Evolutionary conservation across 2,797 vertebrate genomes (phyloP).

Genomic region (Pseudochromis fuscus): DNA sequence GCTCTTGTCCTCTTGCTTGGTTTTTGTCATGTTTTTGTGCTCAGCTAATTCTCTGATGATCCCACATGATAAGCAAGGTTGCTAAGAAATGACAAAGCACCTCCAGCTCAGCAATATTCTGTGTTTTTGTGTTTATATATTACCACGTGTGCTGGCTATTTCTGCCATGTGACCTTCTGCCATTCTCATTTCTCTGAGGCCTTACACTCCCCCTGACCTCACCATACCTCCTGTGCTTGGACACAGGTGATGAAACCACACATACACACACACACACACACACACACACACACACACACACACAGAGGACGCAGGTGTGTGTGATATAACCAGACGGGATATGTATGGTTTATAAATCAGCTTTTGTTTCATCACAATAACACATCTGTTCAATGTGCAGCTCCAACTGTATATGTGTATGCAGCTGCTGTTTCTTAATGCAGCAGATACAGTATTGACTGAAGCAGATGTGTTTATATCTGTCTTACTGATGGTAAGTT

Average conservation of each 20-base stretch:
- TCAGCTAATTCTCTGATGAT: conserved; percentile 6
- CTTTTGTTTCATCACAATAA: not conserved
- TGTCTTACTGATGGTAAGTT: no score
- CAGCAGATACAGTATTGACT: no score
- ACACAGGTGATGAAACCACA: conserved; percentile 27
- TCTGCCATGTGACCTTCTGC: conserved; percentile 22
- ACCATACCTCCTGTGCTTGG: not conserved
- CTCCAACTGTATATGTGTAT: no score
- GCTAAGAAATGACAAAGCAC: conserved; percentile 15
- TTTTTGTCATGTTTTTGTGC: not conserved
- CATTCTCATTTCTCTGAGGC: conserved; percentile 17
- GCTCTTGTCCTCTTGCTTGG: not conserved
- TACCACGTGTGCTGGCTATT: conserved; percentile 1
- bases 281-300: not conserved
- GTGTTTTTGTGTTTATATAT: not conserved
- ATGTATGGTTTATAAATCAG: not conserved
- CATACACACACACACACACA: not conserved
- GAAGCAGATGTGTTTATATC: no score
- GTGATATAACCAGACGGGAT: not conserved
- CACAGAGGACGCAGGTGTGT: not conserved
- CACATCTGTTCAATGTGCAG: no score
- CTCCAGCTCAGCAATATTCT: conserved; percentile 16
- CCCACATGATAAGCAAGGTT: not conserved
- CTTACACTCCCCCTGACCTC: not conserved
- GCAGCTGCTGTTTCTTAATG: no score